These are phyloP conservation scores for Sisor rabdophorus DNA, from an alignment of 2,113 vertebrate species.

Conservation along the genomic window DNA sequence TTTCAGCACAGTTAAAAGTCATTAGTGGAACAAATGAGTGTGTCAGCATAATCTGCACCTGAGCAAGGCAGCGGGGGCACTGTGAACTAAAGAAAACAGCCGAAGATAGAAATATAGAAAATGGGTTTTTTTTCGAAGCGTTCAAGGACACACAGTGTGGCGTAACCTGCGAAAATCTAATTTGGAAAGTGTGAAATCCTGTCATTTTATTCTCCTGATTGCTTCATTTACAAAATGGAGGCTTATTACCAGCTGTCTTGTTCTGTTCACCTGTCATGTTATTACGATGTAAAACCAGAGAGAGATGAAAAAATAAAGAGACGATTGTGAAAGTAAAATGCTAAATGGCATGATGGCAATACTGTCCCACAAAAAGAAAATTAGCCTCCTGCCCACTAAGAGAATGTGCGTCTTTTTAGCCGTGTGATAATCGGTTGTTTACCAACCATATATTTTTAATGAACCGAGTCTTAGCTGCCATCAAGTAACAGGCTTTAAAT, in stretches of 20 bases:
- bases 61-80: not conserved
- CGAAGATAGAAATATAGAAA: not conserved
- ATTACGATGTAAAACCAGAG: slow-evolving; percentile 14
- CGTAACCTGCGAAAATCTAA: slow-evolving; percentile 14
- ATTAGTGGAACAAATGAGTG: slow-evolving; percentile 27
- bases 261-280: slow-evolving; percentile 10
- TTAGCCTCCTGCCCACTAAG: slow-evolving; percentile 29
- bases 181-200: slow-evolving; percentile 31
- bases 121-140: not conserved
- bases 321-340: slow-evolving; percentile 19
- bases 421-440: slow-evolving; percentile 1
- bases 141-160: slow-evolving; percentile 14
- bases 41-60: slow-evolving; percentile 17
- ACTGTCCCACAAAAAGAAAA: slow-evolving; percentile 2
- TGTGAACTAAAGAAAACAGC: not conserved
- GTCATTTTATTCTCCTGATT: slow-evolving; percentile 16
- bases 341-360: slow-evolving; percentile 11
- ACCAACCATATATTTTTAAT: slow-evolving; percentile 25
- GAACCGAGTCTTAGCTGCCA: not conserved
- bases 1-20: slow-evolving; percentile 19
- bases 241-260: slow-evolving; percentile 16
- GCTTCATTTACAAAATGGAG: slow-evolving; percentile 30
- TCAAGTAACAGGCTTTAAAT: slow-evolving; percentile 23
- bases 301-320: slow-evolving; percentile 4
- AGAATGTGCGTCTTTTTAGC: not conserved